Evolutionary conservation across 2,888 invertebrate species (phyloP), one percentile per base, ranked within the genome.

Genomic region (Melipona beecheii): DNA sequence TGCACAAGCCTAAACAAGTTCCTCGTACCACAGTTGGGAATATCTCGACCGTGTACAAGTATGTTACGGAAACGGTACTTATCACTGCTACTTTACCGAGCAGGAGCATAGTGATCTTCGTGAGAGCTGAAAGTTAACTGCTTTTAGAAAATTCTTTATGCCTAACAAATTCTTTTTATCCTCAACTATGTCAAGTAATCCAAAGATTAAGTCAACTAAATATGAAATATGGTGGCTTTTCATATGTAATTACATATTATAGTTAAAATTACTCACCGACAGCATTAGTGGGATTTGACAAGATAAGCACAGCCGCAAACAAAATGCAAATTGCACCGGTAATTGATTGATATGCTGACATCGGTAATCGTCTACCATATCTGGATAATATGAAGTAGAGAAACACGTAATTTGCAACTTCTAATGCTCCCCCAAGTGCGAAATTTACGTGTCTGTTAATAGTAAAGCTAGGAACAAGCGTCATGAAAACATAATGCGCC

Each of bases 361-460:
- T 92, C 0, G 95, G 95, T 52, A 93, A 87, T 73, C 95, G 93
- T 68, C 95, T 92, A 2, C 95, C 95, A 86, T 95, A 94, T 86
- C 93, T 94, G 78, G 91, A 92, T 27, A 95, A 83, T 66, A 94
- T 84, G 54, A 94, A 93, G 81, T 94, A 95, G 27, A 93, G 91
- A 76, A 94, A 80, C 36, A 93, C 86, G 80, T 95, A 95, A 24
- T 95, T 94, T 2, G 93, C 90, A 56, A 95, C 89, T 91, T 96
- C 95, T 72, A 95, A 92, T n/a, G 91, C 90, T 11, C 95, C 95
- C 71, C 95, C 95, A n/a, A 95, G 90, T 21, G 95, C 93, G 83
- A 95, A 95, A 85, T 94, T 95, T 19, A 95, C 87, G 89, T 95
- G 95, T n/a, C 95, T 93, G 87, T 95, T 94, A 27, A 94, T 93